Conservation (phyloP, 2,888 invertebrate species). For the Polyommatus icarus region DNA sequence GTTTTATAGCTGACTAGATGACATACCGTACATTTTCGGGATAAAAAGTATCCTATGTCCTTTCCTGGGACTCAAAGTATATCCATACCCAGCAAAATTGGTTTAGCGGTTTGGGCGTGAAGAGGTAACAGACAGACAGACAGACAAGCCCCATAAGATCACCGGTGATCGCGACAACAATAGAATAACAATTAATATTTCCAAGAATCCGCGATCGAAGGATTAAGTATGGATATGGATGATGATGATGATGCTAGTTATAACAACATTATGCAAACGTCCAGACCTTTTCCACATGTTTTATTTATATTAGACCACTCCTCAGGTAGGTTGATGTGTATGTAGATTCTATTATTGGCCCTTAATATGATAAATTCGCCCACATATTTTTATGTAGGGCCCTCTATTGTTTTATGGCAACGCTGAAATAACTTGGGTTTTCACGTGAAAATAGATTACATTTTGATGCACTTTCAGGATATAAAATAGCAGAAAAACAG, state of each 20-base stretch:
- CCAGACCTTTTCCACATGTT: conserved; percentile 14
- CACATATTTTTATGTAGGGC: conserved; percentile 8
- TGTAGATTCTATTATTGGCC: conserved; percentile 17
- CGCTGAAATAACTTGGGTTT: neutral
- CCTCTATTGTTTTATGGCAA: neutral
- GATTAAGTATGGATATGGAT: neutral
- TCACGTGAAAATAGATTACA: neutral
- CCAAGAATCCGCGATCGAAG: too few relatives aligned
- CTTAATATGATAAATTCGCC: conserved; percentile 14
- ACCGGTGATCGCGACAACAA: too few relatives aligned
- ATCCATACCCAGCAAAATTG: too few relatives aligned
- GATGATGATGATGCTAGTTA: conserved; percentile 2
- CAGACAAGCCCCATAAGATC: too few relatives aligned
- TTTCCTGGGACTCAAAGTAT: too few relatives aligned
- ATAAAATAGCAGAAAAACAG: neutral
- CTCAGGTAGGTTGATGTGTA: conserved; percentile 1
- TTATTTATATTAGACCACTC: conserved; percentile 9
- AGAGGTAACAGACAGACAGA: too few relatives aligned
- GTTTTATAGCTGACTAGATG: too few relatives aligned
- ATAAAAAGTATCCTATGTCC: too few relatives aligned
- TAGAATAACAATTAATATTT: too few relatives aligned
- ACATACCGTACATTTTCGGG: too few relatives aligned
- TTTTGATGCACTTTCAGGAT: neutral
- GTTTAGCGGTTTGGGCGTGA: too few relatives aligned
- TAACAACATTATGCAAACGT: conserved; percentile 12